phyloP scores from a whole-genome alignment of 35 echinoderm and acorn worm genomes.

The Eucidaris tribuloides region DNA sequence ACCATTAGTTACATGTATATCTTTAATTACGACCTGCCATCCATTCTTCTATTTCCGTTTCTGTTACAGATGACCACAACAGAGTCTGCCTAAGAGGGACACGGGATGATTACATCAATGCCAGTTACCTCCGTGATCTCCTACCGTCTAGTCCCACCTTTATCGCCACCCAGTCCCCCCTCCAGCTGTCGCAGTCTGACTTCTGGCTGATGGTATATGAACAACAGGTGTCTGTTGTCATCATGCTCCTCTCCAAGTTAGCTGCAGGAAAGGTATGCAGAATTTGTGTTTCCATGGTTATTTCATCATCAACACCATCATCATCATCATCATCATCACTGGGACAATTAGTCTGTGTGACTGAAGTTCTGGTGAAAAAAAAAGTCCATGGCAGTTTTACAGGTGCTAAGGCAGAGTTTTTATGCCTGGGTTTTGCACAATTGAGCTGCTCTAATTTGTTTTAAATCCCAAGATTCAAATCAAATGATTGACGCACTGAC shows the following conservation, averaged over 20 bases:
- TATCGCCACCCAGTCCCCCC: constrained; percentile 88
- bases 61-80: constrained; percentile 89
- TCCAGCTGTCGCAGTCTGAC: constrained; percentile 47
- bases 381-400: no score
- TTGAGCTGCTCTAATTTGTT: no score
- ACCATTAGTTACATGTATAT: no score
- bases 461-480: no score
- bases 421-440: no score
- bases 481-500: no score
- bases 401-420: no score
- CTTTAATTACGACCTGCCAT: background rate
- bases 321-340: no score
- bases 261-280: constrained; percentile 46
- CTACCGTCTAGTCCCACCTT: constrained; percentile 71
- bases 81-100: constrained; percentile 57
- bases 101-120: constrained; percentile 94
- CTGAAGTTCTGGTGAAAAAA: no score
- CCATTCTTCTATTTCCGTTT: background rate
- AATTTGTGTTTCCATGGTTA: no score
- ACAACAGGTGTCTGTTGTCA: constrained; percentile 82
- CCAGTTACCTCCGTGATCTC: constrained; percentile 76
- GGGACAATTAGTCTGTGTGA: no score
- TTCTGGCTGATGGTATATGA: constrained; percentile 99
- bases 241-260: constrained; percentile 69
- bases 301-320: no score